Base-by-base conservation (phyloP, 2,797 vertebrate species). In the Coilia nasus region DNA sequence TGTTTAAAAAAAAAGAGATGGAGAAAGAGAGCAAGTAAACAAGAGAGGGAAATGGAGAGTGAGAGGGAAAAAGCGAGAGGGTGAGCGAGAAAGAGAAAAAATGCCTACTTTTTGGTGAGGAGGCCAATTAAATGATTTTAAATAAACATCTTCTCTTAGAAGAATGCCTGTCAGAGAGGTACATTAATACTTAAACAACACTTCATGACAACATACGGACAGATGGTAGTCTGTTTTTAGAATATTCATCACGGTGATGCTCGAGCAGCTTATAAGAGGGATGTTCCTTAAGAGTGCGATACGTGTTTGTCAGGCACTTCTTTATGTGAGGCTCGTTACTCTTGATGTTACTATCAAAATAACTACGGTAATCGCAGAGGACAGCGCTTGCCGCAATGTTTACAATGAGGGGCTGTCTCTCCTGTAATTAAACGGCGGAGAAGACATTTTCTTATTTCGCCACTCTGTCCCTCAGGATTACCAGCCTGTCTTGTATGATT, bases 111-210 rank as follows among this genome's bases (percentile, higher is more conserved):
- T 83, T 83, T 67, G 62, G 82, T 86, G 81, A 88, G 87, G 85
- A 85, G 85, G 86, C 87, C 87, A 90, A 90, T 91, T 92, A 86
- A 90, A 87, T 86, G 75, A 78, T 87, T 92, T 89, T 88, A 88
- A 90, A 88, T 91, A 91, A 91, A 90, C 86, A 86, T n/a, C 35
- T 44, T 54, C 12, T 54, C 28, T 78, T 19, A 31, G 19, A 44
- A 41, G 35, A 44, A 41, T 44, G 31, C 1, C 71, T 78, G 71
- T 44, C 31, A 44, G 71, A 78, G 31, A 78, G 71, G 71, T 78
- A 21, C 41, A 78, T 44, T 44, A 78, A 15, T 21, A 21, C 31
- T 21, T 41, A 0, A 78, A 78, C 71, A 78, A 44, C 71, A 41
- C 35, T 41, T 78, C 44, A 78, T 31, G 5, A 44, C 31, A 44